Evolutionary conservation across 2,888 invertebrate genomes (phyloP).

Genomic region (Adelognathus sp.): DNA sequence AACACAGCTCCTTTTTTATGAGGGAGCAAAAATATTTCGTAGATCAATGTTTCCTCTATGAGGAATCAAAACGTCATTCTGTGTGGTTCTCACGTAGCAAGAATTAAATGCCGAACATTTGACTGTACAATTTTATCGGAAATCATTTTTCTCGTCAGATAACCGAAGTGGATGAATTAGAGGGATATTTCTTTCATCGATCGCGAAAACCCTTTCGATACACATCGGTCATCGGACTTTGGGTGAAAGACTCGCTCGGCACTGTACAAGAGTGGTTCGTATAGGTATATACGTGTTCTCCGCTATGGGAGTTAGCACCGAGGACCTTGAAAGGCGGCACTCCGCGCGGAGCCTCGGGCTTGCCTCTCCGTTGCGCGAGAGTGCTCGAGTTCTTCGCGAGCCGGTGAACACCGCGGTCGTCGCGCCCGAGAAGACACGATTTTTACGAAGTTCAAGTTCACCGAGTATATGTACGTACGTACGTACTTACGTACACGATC

Average conservation of each 20-base stretch:
- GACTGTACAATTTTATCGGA: too few relatives aligned
- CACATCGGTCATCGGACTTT: slow-evolving; percentile 29
- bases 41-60: too few relatives aligned
- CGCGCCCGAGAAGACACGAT: slow-evolving; percentile 32
- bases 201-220: not conserved
- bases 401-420: slow-evolving; percentile 35
- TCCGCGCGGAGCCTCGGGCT: slow-evolving; percentile 16
- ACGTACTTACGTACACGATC: not conserved
- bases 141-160: too few relatives aligned
- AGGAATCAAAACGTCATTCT: too few relatives aligned
- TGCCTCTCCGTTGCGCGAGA: slow-evolving; percentile 1
- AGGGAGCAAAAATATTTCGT: too few relatives aligned
- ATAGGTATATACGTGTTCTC: not conserved
- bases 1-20: too few relatives aligned
- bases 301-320: slow-evolving; percentile 18
- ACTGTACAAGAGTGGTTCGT: not conserved
- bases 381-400: slow-evolving; percentile 56
- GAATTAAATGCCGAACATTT: too few relatives aligned
- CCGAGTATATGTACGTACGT: slow-evolving; percentile 24
- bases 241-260: not conserved
- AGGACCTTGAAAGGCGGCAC: slow-evolving; percentile 45
- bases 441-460: slow-evolving; percentile 63
- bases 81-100: too few relatives aligned
- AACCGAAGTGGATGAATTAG: too few relatives aligned
- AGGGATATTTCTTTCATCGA: not conserved